Evolutionary conservation across 2,888 invertebrate species (phyloP).

Genomic region (Dynastes hyllus): DNA sequence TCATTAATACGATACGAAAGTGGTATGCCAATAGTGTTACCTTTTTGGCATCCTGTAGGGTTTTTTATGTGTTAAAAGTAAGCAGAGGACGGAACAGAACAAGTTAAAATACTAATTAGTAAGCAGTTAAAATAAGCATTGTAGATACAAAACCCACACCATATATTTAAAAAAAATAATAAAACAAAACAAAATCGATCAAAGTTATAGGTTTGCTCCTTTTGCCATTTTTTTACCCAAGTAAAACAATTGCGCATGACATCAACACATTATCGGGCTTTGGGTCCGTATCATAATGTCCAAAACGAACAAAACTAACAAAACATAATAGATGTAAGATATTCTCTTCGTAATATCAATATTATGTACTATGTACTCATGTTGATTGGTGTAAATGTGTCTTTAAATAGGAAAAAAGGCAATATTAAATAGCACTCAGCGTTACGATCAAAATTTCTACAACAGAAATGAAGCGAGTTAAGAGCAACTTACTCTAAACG

Average conservation of each 20-base stretch:
- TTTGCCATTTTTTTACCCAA: too few relatives aligned
- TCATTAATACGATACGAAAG: slow-evolving; percentile 39
- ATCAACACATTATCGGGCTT: not conserved
- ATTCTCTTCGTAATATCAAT: not conserved
- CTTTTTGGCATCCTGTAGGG: slow-evolving; percentile 61
- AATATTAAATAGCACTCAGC: slow-evolving; percentile 7
- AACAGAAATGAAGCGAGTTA: slow-evolving; percentile 42
- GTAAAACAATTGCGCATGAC: not conserved
- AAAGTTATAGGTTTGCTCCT: not conserved
- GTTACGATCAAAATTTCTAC: slow-evolving; percentile 26
- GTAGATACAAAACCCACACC: slow-evolving; percentile 49
- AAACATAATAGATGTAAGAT: too few relatives aligned
- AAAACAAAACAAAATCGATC: not conserved
- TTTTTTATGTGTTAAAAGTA: slow-evolving; percentile 43
- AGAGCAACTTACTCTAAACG: slow-evolving; percentile 86
- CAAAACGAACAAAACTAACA: too few relatives aligned
- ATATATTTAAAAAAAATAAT: not conserved
- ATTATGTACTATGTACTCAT: not conserved
- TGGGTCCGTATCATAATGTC: not conserved
- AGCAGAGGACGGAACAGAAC: slow-evolving; percentile 47
- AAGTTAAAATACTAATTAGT: slow-evolving; percentile 50
- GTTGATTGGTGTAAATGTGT: not conserved
- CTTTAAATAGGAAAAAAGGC: not conserved
- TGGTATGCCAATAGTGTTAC: slow-evolving; percentile 52
- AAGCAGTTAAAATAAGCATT: slow-evolving; percentile 48